These are phyloP conservation scores for Atherinomorus stipes DNA, from an alignment of 2,113 vertebrate species.

Conservation along the genomic window DNA sequence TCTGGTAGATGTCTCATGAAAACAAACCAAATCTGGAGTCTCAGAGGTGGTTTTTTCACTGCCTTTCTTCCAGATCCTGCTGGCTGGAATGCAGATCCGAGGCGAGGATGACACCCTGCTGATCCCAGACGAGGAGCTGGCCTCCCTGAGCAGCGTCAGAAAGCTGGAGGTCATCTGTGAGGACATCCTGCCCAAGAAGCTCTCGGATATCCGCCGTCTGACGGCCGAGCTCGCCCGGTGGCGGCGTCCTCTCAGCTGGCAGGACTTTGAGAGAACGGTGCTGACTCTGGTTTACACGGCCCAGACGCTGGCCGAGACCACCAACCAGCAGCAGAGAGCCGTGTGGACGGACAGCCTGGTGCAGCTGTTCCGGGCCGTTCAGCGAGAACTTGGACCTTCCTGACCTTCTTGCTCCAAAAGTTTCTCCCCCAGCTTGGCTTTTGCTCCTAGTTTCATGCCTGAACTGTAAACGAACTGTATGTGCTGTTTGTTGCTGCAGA, in stretches of 20 bases:
- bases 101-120: conserved; percentile 74
- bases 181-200: conserved; percentile 89
- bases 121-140: conserved; percentile 90
- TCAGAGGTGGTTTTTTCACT: no score
- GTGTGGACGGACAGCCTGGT: conserved; percentile 86
- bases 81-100: conserved; percentile 87
- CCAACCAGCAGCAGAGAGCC: conserved; percentile 84
- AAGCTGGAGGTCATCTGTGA: conserved; percentile 88
- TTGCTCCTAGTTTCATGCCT: background rate
- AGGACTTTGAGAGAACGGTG: conserved; percentile 92
- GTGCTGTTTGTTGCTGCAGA: background rate
- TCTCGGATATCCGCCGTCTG: conserved; percentile 88
- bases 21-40: no score
- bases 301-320: conserved; percentile 81
- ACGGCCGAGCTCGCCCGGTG: conserved; percentile 77
- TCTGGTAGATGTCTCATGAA: background rate
- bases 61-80: conserved; percentile 84
- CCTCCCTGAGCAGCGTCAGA: conserved; percentile 86
- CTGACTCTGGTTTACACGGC: conserved; percentile 90
- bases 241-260: conserved; percentile 78
- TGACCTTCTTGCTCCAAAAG: conserved; percentile 23
- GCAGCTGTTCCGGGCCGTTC: conserved; percentile 86
- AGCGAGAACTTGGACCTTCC: conserved; percentile 82
- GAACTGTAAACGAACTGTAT: background rate
- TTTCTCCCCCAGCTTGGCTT: no score